Conservation (phyloP, 2,797 vertebrate genomes). For the Picus viridis region DNA sequence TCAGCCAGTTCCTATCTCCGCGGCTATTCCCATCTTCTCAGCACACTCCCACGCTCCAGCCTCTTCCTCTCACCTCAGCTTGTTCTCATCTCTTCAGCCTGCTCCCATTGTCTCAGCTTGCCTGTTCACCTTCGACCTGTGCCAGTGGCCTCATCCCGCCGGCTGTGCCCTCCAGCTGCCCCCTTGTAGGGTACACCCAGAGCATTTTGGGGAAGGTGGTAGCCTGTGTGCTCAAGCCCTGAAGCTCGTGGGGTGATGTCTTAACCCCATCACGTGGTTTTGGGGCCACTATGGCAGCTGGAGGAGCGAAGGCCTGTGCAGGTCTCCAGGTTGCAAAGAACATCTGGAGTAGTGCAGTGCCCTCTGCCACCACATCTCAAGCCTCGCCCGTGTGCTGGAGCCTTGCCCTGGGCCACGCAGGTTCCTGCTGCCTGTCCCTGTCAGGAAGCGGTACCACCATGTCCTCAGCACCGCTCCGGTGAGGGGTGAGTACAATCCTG, state of each 20-base stretch:
- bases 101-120: neutral
- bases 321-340: neutral
- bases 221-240: fast-evolving
- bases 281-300: neutral
- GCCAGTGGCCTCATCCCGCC: neutral
- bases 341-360: fast-evolving
- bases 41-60: no score
- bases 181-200: fast-evolving
- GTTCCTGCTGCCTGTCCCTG: neutral
- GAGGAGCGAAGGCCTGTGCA: neutral
- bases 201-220: no score
- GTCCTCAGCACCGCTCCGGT: neutral
- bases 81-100: neutral
- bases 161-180: fast-evolving
- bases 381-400: fast-evolving
- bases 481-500: fast-evolving
- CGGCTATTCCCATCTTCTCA: no score
- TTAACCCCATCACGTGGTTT: neutral
- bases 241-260: neutral
- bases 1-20: neutral
- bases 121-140: neutral
- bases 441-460: fast-evolving
- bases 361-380: fast-evolving
- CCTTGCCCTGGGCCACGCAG: fast-evolving
- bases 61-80: neutral